Evolutionary conservation across 1,140 invertebrate genomes (phyloP).

Genomic region (Diuraphis noxia): DNA sequence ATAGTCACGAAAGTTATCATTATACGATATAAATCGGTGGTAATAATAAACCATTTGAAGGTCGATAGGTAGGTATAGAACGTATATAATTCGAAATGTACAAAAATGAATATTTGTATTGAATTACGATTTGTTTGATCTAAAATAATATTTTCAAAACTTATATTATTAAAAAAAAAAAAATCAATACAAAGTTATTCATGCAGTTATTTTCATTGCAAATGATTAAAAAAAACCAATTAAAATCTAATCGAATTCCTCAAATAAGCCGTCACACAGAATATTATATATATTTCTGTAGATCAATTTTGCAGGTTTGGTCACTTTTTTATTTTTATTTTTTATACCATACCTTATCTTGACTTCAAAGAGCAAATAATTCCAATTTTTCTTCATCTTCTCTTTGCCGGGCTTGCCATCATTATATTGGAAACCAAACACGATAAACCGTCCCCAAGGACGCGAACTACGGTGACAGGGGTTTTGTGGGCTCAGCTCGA

Average conservation of each 20-base stretch:
- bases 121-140: not conserved
- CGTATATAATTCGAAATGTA: not conserved
- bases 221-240: not conserved
- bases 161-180: not conserved
- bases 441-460: slow-evolving; percentile 48
- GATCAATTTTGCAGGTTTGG: not conserved
- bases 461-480: slow-evolving; percentile 37
- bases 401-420: no score
- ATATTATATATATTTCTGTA: not conserved
- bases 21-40: not conserved
- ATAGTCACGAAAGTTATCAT: not conserved
- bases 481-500: slow-evolving; percentile 43
- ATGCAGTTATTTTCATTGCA: not conserved
- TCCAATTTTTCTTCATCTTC: not conserved
- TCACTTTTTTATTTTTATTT: slow-evolving; percentile 2
- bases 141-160: not conserved
- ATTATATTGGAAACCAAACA: slow-evolving; percentile 44
- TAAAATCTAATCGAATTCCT: slow-evolving; percentile 28
- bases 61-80: no score
- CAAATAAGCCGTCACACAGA: not conserved
- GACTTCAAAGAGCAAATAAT: slow-evolving; percentile 29
- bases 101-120: not conserved
- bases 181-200: not conserved
- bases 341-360: not conserved
- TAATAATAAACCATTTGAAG: not conserved